Conservation (phyloP, 2,888 invertebrate species). For the Hypomecis punctinalis region DNA sequence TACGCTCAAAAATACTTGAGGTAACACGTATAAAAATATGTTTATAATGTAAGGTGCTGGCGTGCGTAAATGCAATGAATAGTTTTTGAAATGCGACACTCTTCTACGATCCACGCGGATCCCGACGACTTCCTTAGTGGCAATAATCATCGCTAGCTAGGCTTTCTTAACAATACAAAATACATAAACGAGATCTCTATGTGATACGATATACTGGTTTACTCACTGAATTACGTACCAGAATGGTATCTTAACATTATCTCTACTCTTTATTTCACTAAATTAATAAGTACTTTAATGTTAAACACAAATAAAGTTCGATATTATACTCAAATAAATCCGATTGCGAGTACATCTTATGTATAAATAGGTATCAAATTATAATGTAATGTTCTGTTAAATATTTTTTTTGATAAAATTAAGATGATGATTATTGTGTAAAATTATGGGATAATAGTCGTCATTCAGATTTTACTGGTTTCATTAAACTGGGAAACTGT, state of each 20-base stretch:
- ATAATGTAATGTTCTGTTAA: neutral
- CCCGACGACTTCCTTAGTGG: neutral
- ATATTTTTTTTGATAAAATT: neutral
- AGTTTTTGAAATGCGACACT: constrained; percentile 4
- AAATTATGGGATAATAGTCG: neutral
- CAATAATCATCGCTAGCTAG: neutral
- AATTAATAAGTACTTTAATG: constrained; percentile 30
- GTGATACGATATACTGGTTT: constrained; percentile 28
- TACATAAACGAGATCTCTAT: constrained; percentile 46
- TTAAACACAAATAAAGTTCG: neutral
- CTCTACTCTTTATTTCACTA: constrained; percentile 40
- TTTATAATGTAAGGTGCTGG: constrained; percentile 24
- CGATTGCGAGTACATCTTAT: neutral
- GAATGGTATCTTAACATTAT: constrained; percentile 34
- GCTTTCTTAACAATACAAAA: constrained; percentile 27
- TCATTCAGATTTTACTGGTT: too few species aligned
- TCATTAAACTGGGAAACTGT: constrained; percentile 4
- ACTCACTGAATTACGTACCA: constrained; percentile 10
- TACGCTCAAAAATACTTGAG: constrained; percentile 33
- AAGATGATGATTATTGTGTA: neutral
- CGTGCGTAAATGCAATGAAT: constrained; percentile 15
- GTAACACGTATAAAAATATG: constrained; percentile 42
- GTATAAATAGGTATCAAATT: neutral
- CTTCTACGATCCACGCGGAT: neutral
- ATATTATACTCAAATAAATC: neutral